These are phyloP conservation scores for Meteorus sp. DNA, from an alignment of 1,140 invertebrate genomes.

Conservation along the genomic window DNA sequence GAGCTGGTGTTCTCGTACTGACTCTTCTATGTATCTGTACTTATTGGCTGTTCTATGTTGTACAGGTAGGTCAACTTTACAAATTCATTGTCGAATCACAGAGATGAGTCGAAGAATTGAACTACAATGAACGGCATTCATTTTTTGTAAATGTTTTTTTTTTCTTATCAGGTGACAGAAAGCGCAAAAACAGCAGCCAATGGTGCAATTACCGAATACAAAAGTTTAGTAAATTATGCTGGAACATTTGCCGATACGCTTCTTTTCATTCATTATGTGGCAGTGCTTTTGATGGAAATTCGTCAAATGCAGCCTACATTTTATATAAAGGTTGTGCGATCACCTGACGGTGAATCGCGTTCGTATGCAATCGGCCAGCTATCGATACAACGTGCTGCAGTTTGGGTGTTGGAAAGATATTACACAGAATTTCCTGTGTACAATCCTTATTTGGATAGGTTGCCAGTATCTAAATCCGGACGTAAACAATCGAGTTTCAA, in stretches of 20 bases:
- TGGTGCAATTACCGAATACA: constrained; percentile 78
- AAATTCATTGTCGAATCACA: neutral
- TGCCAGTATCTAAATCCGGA: constrained; percentile 82
- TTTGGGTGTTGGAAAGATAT: constrained; percentile 92
- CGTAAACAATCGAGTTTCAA: constrained; percentile 86
- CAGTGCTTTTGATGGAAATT: constrained; percentile 89
- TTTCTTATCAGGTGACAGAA: constrained; percentile 69
- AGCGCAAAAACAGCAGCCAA: constrained; percentile 75
- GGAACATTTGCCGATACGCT: constrained; percentile 89
- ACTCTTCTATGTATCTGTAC: constrained; percentile 92
- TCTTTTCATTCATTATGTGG: constrained; percentile 93
- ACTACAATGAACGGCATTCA: too few species aligned
- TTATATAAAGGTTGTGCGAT: constrained; percentile 89
- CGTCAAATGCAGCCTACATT: constrained; percentile 87
- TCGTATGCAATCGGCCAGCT: constrained; percentile 88
- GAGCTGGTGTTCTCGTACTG: constrained; percentile 83
- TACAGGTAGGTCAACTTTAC: constrained; percentile 63
- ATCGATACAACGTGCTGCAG: constrained; percentile 92
- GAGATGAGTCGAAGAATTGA: too few species aligned
- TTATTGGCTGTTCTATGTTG: constrained; percentile 97
- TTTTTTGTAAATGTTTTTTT: neutral
- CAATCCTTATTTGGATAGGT: constrained; percentile 92
- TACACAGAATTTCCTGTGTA: constrained; percentile 96
- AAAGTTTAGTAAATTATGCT: constrained; percentile 86
- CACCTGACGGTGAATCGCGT: constrained; percentile 87